Conservation (phyloP, 2,113 vertebrate species). For the Potamarius usumacintae region DNA sequence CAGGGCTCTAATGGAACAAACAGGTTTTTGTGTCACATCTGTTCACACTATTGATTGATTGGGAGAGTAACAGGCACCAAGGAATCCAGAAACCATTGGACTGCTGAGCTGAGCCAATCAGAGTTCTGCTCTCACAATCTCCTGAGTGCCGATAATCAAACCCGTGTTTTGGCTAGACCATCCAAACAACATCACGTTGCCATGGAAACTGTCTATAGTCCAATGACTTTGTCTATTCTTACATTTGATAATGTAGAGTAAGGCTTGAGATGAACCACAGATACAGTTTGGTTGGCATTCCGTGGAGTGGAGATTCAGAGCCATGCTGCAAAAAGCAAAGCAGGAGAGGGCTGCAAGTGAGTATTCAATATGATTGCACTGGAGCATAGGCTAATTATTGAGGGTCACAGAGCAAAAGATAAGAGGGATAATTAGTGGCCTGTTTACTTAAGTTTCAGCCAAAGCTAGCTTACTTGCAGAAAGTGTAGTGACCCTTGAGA, state of each 20-base stretch:
- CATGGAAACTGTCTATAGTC: conserved; percentile 32
- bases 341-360: not conserved
- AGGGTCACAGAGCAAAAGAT: conserved; percentile 20
- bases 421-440: conserved; percentile 23
- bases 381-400: conserved; percentile 43
- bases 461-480: conserved; percentile 41
- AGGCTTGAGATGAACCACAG: not conserved
- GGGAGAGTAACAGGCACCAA: conserved; percentile 54
- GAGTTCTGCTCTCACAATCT: not conserved
- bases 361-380: conserved; percentile 34
- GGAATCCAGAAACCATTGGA: conserved; percentile 32
- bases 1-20: conserved; percentile 65
- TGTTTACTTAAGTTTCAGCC: conserved; percentile 37
- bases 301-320: conserved; percentile 7
- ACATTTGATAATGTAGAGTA: not conserved
- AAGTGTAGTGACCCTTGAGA: conserved; percentile 43
- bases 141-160: not conserved
- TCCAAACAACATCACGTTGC: conserved; percentile 18
- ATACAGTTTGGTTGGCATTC: conserved; percentile 2
- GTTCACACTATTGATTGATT: conserved; percentile 65
- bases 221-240: conserved; percentile 33
- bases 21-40: conserved; percentile 64
- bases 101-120: conserved; percentile 18
- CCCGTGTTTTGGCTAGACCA: conserved; percentile 21
- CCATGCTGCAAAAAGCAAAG: conserved; percentile 17